Conservation (phyloP, 2,888 invertebrate genomes). For the Drosophila longiperda region DNA sequence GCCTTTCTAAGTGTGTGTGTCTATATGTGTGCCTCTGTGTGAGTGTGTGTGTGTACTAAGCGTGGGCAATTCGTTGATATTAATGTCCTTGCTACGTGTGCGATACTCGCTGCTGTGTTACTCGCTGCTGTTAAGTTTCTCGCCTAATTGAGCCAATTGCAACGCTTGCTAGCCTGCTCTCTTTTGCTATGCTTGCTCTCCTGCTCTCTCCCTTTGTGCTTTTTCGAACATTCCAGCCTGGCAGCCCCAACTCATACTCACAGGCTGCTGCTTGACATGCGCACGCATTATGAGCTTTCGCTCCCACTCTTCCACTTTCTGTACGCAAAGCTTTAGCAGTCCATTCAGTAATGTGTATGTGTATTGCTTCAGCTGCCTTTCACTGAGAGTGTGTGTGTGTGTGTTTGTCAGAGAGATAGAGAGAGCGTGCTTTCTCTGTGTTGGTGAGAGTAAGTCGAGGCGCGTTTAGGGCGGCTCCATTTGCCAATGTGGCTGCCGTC, state of each 20-base stretch:
- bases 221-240: constrained; percentile 42
- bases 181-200: neutral
- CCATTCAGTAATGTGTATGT: constrained; percentile 60
- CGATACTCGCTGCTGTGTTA: constrained; percentile 30
- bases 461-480: constrained; percentile 66
- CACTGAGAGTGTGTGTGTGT: neutral
- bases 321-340: constrained; percentile 36
- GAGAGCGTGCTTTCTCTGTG: neutral
- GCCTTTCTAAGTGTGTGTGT: neutral
- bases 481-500: constrained; percentile 32
- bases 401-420: neutral
- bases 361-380: constrained; percentile 44
- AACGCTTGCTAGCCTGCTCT: constrained; percentile 3
- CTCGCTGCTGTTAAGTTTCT: constrained; percentile 29
- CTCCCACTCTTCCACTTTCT: constrained; percentile 18
- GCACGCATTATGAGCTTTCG: constrained; percentile 15
- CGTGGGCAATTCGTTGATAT: constrained; percentile 34
- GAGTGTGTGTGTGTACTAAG: neutral
- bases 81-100: constrained; percentile 47
- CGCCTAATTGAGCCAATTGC: constrained; percentile 34
- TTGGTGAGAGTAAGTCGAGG: constrained; percentile 9
- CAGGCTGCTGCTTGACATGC: constrained; percentile 31
- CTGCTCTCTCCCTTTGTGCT: constrained; percentile 17
- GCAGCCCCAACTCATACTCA: neutral
- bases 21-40: neutral